Conservation (phyloP, 2,113 vertebrate species). For the Boleophthalmus pectinirostris region DNA sequence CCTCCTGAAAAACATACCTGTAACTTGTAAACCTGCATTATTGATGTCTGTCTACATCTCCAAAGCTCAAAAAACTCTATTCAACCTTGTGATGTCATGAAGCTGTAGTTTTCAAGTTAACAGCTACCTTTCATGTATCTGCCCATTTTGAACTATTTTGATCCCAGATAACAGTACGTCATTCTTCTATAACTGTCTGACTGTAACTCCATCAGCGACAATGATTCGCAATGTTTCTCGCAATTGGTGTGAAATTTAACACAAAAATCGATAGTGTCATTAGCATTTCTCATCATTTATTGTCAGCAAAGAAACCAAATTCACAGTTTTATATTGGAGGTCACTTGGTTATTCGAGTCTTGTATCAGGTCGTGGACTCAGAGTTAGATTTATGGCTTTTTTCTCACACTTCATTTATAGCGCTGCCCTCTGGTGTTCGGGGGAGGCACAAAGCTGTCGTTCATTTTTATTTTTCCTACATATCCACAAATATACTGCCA, state of each 20-base stretch:
- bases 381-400: neutral
- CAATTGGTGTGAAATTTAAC: neutral
- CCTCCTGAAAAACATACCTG: too few relatives aligned
- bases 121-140: too few relatives aligned
- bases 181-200: neutral
- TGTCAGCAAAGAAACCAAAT: neutral
- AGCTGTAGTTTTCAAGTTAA: too few relatives aligned
- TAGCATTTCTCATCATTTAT: neutral
- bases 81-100: too few relatives aligned
- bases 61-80: too few relatives aligned
- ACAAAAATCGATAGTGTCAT: neutral
- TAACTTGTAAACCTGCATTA: too few relatives aligned
- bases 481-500: conserved; percentile 19
- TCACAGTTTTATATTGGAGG: neutral
- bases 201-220: neutral
- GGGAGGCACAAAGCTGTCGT: neutral
- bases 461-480: neutral
- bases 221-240: neutral
- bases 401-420: neutral
- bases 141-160: too few relatives aligned
- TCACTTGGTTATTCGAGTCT: neutral
- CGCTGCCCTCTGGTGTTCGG: conserved; percentile 7
- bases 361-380: neutral
- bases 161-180: neutral
- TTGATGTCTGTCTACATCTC: too few relatives aligned